Evolutionary conservation across 2,888 invertebrate species (phyloP).

Genomic region (Lasioglossum malachurum): DNA sequence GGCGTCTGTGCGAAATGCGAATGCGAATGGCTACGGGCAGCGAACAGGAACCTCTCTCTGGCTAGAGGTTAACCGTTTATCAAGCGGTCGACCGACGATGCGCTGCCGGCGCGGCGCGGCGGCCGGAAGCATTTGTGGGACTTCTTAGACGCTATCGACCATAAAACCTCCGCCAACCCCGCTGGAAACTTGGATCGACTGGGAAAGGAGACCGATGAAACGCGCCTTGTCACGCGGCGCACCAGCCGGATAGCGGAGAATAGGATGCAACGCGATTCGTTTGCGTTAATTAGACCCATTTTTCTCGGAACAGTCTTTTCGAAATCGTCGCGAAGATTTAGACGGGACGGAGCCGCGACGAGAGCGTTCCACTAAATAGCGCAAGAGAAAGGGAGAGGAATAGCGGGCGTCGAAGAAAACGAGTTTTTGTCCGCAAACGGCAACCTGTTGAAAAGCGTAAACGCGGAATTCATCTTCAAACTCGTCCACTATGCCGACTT

Average conservation of each 20-base stretch:
- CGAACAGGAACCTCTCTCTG: conserved; percentile 16
- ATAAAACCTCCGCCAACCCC: conserved; percentile 43
- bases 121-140: conserved; percentile 66
- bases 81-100: conserved; percentile 56
- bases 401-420: conserved; percentile 35
- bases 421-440: conserved; percentile 55
- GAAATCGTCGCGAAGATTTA: background rate
- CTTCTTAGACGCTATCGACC: conserved; percentile 61
- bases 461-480: conserved; percentile 45
- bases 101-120: conserved; percentile 28
- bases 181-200: background rate
- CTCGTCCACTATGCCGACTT: background rate
- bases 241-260: background rate
- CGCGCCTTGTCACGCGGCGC: background rate
- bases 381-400: background rate
- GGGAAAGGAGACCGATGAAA: background rate
- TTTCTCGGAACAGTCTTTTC: conserved; percentile 8
- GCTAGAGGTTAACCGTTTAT: conserved; percentile 65
- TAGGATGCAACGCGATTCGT: conserved; percentile 37
- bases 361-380: background rate
- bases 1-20: background rate
- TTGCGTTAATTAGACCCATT: conserved; percentile 52
- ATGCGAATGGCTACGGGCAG: background rate
- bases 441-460: conserved; percentile 58
- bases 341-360: background rate